Evolutionary conservation across 2,797 vertebrate species (phyloP).

Genomic region (Rhinichthys osculus): DNA sequence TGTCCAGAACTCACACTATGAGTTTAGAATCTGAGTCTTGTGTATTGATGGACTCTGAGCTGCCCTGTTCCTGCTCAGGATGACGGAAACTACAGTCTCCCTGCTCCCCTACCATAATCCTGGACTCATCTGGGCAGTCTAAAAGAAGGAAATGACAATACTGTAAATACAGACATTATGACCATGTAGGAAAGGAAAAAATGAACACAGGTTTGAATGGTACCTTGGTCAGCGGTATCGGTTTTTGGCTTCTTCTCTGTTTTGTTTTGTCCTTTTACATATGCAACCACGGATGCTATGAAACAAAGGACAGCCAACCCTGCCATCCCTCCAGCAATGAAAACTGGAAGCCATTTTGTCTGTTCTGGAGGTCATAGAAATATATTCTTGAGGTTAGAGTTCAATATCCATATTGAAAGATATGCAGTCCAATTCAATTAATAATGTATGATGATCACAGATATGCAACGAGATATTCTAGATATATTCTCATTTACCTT

Average conservation of each 20-base stretch:
- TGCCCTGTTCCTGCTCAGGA: slow-evolving; percentile 88
- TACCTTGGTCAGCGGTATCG: slow-evolving; percentile 47
- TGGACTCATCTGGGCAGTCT: slow-evolving; percentile 66
- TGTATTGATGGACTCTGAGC: slow-evolving; percentile 70
- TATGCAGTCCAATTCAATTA: neutral
- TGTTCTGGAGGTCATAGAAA: slow-evolving; percentile 8
- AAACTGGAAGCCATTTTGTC: neutral
- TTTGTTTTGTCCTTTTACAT: slow-evolving; percentile 27
- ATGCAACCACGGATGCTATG: neutral
- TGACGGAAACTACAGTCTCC: slow-evolving; percentile 81
- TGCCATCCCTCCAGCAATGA: neutral
- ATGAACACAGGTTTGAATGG: neutral
- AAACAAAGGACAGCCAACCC: slow-evolving; percentile 12
- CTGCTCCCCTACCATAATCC: slow-evolving; percentile 76
- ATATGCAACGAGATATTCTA: neutral
- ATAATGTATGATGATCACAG: neutral
- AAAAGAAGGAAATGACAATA: neutral
- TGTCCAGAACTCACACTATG: slow-evolving; percentile 62
- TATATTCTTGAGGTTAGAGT: neutral
- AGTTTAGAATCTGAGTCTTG: slow-evolving; percentile 68
- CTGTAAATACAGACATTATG: neutral
- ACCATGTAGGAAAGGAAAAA: neutral
- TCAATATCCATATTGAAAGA: neutral
- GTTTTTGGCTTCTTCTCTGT: slow-evolving; percentile 18
- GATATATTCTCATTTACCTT: slow-evolving; percentile 17